Conservation (phyloP, 2,797 vertebrate genomes). For the Alca torda region DNA sequence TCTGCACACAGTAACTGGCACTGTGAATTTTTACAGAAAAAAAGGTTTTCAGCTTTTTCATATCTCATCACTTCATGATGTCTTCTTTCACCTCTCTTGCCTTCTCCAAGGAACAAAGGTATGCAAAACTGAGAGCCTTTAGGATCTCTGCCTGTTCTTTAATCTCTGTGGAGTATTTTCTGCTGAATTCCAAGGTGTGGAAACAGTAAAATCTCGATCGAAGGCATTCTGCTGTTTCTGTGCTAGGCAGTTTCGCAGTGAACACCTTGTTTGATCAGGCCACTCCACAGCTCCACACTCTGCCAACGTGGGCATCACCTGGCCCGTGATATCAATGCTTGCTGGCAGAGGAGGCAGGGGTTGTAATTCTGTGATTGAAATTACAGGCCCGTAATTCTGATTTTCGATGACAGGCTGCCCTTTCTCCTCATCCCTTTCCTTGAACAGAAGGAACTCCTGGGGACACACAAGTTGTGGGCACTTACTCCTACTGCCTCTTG, state of each 20-base stretch:
- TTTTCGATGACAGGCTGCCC: not conserved
- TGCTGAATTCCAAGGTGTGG: not conserved
- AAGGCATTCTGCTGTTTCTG: not conserved
- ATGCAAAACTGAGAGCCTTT: not conserved
- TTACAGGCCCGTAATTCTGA: not conserved
- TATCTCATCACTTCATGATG: not conserved
- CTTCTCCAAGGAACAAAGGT: not conserved
- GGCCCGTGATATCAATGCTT: fast-evolving
- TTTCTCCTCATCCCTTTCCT: not conserved
- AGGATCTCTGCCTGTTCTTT: not conserved
- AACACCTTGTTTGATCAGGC: no score
- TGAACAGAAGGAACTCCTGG: not conserved
- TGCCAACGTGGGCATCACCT: fast-evolving
- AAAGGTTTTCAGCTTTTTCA: not conserved
- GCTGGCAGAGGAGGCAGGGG: not conserved
- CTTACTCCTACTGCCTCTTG: not conserved
- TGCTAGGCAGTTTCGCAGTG: fast-evolving
- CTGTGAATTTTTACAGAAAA: not conserved
- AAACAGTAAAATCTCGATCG: not conserved
- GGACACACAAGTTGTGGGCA: not conserved
- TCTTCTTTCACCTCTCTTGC: not conserved
- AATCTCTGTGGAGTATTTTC: not conserved
- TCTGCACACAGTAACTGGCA: not conserved
- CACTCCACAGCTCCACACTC: fast-evolving
- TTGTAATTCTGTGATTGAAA: not conserved